phyloP scores from a whole-genome alignment of 1,140 invertebrate genomes.

The Agrilus planipennis region DNA sequence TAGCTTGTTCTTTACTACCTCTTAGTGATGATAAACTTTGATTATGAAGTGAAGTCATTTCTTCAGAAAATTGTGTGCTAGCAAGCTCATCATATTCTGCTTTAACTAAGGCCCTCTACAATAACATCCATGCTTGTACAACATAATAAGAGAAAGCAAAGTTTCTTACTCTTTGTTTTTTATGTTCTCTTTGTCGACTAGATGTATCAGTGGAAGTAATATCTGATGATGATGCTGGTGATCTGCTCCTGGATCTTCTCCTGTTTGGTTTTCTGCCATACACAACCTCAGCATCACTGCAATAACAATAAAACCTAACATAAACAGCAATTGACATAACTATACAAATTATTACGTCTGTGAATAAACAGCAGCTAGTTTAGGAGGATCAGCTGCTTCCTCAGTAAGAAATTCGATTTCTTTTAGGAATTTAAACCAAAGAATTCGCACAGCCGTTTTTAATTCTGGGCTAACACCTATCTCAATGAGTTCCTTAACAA shows the following conservation, averaged over 20 bases:
- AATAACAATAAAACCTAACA: slow-evolving; percentile 8
- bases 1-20: slow-evolving; percentile 20
- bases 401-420: slow-evolving; percentile 43
- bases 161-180: slow-evolving; percentile 16
- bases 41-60: slow-evolving; percentile 25
- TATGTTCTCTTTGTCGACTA: slow-evolving; percentile 23
- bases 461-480: slow-evolving; percentile 43
- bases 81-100: slow-evolving; percentile 33
- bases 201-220: slow-evolving; percentile 11
- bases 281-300: slow-evolving; percentile 41
- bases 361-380: slow-evolving; percentile 37
- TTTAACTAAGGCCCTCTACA: slow-evolving; percentile 24
- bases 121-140: too few species aligned
- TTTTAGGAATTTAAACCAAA: slow-evolving; percentile 51
- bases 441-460: slow-evolving; percentile 43
- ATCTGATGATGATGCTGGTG: slow-evolving; percentile 6
- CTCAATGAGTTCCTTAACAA: slow-evolving; percentile 45
- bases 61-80: slow-evolving; percentile 27
- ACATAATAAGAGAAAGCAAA: not conserved
- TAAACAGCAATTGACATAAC: slow-evolving; percentile 10
- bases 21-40: slow-evolving; percentile 32
- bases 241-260: slow-evolving; percentile 3
- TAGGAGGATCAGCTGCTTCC: slow-evolving; percentile 36
- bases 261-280: slow-evolving; percentile 33
- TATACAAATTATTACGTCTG: slow-evolving; percentile 33